A percentile compares a stretch with the other conserved stretches of the same genome.
These are phyloP conservation scores for Muscina levida DNA, from an alignment of 2,888 invertebrate genomes.

Conservation along the genomic window DNA sequence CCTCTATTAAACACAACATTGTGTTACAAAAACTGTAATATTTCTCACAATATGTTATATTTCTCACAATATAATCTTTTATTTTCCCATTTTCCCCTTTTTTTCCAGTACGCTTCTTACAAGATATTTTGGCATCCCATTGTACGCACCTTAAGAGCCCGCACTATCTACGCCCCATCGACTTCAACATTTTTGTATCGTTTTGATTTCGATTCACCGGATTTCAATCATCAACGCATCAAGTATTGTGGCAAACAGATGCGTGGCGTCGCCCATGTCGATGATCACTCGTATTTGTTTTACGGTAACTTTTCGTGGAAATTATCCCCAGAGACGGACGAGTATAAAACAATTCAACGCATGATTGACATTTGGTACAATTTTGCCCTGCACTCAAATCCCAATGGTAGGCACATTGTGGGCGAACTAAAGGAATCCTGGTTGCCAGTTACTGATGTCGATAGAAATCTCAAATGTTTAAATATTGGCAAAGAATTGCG, in stretches of 20 bases:
- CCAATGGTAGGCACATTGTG: conserved; percentile 71
- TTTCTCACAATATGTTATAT: not conserved
- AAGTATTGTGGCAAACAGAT: conserved; percentile 74
- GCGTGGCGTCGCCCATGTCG: conserved; percentile 77
- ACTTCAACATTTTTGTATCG: conserved; percentile 77
- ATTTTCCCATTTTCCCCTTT: conserved; percentile 23
- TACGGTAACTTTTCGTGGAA: conserved; percentile 74
- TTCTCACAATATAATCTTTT: not conserved
- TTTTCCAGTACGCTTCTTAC: conserved; percentile 75
- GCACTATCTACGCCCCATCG: conserved; percentile 62
- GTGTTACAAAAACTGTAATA: too few relatives aligned
- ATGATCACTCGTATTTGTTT: conserved; percentile 78
- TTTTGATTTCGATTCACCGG: conserved; percentile 78
- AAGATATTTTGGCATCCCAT: conserved; percentile 78
- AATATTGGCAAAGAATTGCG: conserved; percentile 65
- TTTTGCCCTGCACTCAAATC: conserved; percentile 75
- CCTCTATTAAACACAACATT: too few relatives aligned
- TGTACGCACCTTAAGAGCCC: conserved; percentile 70
- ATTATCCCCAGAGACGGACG: conserved; percentile 71
- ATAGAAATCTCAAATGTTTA: conserved; percentile 49
- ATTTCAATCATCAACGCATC: conserved; percentile 76
- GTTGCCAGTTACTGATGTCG: conserved; percentile 52
- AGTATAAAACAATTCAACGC: conserved; percentile 76
- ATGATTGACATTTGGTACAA: conserved; percentile 76
- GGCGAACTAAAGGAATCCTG: conserved; percentile 46